These are phyloP conservation scores for Archivesica marissinica DNA, from an alignment of 1,140 invertebrate genomes.

Conservation along the genomic window DNA sequence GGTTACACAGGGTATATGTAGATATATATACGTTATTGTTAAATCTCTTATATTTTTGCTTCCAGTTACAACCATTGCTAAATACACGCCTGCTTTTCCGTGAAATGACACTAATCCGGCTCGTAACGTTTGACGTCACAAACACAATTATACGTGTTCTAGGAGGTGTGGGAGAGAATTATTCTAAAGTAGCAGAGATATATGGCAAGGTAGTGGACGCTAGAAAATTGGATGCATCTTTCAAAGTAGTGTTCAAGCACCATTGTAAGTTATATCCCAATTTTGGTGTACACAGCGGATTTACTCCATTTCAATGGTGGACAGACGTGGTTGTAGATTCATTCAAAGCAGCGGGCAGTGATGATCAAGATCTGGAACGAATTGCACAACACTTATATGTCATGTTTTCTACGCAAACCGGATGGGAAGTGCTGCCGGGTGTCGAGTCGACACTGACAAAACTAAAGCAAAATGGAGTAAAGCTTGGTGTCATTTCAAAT, in stretches of 20 bases:
- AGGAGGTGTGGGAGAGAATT: constrained; percentile 89
- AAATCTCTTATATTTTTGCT: no score
- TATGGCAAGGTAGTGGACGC: constrained; percentile 88
- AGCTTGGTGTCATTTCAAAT: constrained; percentile 92
- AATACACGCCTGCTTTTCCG: no score
- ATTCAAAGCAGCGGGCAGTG: constrained; percentile 84
- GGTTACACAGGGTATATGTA: no score
- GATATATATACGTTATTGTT: no score
- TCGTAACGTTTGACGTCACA: constrained; percentile 94
- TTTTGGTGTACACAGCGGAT: constrained; percentile 88
- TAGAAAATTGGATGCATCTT: constrained; percentile 87
- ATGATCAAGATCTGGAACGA: constrained; percentile 79
- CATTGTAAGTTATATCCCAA: constrained; percentile 88
- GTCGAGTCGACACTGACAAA: constrained; percentile 87
- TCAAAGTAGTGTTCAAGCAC: constrained; percentile 86
- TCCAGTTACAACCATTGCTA: no score
- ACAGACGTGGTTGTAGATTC: constrained; percentile 87
- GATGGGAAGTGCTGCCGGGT: constrained; percentile 89
- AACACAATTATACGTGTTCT: constrained; percentile 91
- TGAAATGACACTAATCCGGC: constrained; percentile 39
- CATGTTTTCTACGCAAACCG: constrained; percentile 87
- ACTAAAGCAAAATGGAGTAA: constrained; percentile 82
- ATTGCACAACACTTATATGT: constrained; percentile 85
- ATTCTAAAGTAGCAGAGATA: constrained; percentile 88
- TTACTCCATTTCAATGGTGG: constrained; percentile 94